Evolutionary conservation across 2,888 invertebrate species (phyloP), one percentile per base, ranked within the genome.

Genomic region (Plebejus argus): DNA sequence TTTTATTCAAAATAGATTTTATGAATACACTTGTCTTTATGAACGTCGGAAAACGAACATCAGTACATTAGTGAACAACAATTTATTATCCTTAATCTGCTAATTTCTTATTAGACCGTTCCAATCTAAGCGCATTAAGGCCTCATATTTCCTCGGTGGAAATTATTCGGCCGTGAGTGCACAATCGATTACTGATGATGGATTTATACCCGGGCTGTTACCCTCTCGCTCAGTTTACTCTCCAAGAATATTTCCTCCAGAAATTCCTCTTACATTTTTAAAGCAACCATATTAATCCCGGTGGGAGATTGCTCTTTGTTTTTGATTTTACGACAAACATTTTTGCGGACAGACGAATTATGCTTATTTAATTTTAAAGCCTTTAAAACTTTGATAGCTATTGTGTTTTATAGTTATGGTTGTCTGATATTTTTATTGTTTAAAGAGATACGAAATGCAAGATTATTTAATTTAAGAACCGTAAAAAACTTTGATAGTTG

Each of bases 161-260:
- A 84, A 89, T 87, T 87, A 86, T 86, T 87, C 85, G 85, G 82
- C 79, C 83, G 80, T 83, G 83, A 84, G 79, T 82, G 87, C 84
- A 82, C 86, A 85, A 78, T 88, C 89, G 88, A 88, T 90, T 89
- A 88, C 79, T 49, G 78, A 85, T 88, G 90, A 90, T 88, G 87
- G 86, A 90, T 90, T 85, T 85, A 78, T 79, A 76, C 78, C 76
- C 76, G 70, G 79, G 76, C 77, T 77, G 76, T 70, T 76, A 77
- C 76, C 58, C 39, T 76, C 78, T 76, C 71, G 79, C 77, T 78
- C 76, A 39, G 72, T 78, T 79, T 78, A 78, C 77, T 78, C 76
- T 79, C 53, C 12, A 53, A 78, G 79, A 81, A 76, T 80, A 79
- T 81, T 81, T 77, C 79, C 79, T 80, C 23, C 74, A 74, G 79